Base-by-base conservation (phyloP, 1,140 invertebrate genomes). In the Scylla paramamosain region DNA sequence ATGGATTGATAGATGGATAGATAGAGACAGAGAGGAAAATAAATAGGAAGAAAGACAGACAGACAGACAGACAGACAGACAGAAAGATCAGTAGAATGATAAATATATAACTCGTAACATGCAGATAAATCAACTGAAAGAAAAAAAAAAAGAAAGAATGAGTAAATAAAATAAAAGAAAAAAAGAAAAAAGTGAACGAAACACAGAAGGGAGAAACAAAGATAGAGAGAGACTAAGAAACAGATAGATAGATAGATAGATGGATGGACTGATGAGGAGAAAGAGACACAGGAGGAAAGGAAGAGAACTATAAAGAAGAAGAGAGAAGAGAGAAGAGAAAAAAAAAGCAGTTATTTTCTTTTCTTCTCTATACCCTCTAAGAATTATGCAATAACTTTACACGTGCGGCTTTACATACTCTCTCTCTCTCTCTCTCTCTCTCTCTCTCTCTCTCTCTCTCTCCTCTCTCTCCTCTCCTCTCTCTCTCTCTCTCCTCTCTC, bases 371-470 rank as follows among this genome's bases (percentile, higher is more conserved):
- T 6, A 39, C 1, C 39, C 39, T 39, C 39, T 39, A 59, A 59
- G 52, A 59, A 20, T 4, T 12, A 31, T 25, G 46, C 46, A 52
- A 6, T 45, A 28, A 39, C 1, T 39, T 39, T 7, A 92, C 31
- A 67, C 16, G 45, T 8, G 20, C 14, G 20, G 6, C 10, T 31
- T 0, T 29, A 46, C 28, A 46, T 29, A 4, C 89, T 91, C 28
- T 91, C 89, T 91, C 89, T 91, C 89, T 91, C 89, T 91, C 89
- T 91, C 89, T 91, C 89, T 59, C 89, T 91, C 89, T 87, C 84
- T 87, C 84, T 87, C 84, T 32, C 84, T 59, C 32, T 48, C 16
- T 48, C 87, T 88, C 87, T 32, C 87, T 88, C 87, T 29, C 86
- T 87, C 86, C 88, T 46, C 45, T 90, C 88, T 46, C 45, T 46